Conservation (phyloP, 2,888 invertebrate genomes). For the Stramonita haemastoma region DNA sequence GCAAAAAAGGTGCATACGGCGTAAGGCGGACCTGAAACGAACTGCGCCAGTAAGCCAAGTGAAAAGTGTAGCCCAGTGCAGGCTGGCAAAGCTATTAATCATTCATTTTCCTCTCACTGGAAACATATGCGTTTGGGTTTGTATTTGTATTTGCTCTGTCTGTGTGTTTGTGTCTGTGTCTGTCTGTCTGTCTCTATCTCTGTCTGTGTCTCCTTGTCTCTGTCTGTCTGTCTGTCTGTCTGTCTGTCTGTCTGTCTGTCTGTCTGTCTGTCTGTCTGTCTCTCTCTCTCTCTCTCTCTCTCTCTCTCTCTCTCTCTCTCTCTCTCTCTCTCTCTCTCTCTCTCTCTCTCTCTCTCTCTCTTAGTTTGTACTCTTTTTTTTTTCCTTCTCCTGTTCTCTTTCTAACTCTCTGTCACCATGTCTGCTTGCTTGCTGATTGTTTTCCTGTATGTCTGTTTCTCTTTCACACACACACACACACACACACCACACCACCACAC, state of each 20-base stretch:
- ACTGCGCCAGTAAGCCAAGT: not conserved
- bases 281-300: not conserved
- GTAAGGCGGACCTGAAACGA: not conserved
- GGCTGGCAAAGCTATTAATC: not conserved
- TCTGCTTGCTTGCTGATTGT: no score
- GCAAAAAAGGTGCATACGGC: not conserved
- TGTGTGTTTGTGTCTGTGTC: not conserved
- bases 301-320: not conserved
- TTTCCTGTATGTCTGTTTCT: no score
- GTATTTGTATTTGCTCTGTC: not conserved
- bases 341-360: no score
- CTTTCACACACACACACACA: no score
- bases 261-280: not conserved
- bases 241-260: not conserved
- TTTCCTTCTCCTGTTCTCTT: no score
- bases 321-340: no score
- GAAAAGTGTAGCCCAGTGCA: not conserved
- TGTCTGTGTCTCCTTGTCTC: not conserved
- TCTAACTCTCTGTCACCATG: no score
- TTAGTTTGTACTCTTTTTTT: no score
- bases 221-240: not conserved
- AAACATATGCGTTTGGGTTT: not conserved
- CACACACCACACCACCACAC: no score
- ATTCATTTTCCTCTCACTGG: not conserved
- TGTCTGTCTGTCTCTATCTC: conserved; percentile 10